Conservation (phyloP, 2,797 vertebrate species). For the Heterohyrax brucei region DNA sequence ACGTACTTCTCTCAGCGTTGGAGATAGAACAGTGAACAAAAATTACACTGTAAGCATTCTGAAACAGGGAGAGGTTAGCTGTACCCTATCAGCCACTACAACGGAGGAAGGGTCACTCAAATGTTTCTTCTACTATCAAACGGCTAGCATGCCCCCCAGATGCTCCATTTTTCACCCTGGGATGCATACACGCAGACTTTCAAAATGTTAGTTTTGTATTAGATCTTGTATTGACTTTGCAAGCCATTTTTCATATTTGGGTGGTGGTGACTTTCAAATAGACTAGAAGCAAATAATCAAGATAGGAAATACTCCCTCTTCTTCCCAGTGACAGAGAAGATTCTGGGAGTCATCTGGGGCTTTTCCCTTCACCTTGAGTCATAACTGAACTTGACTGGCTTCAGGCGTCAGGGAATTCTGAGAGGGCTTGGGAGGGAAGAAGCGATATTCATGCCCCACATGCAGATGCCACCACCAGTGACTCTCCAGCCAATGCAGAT, state of each 20-base stretch:
- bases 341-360: background rate
- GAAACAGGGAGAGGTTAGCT: background rate
- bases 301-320: background rate
- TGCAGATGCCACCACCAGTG: background rate
- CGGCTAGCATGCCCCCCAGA: background rate
- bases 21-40: background rate
- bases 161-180: constrained; percentile 11
- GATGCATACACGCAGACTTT: background rate
- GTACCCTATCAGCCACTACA: background rate
- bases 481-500: background rate
- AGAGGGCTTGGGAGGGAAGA: background rate
- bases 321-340: background rate
- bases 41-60: background rate
- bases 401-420: background rate
- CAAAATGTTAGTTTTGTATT: constrained; percentile 18
- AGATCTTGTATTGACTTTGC: background rate
- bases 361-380: background rate
- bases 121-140: background rate
- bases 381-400: background rate
- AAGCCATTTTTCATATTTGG: background rate
- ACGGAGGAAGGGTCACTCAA: background rate
- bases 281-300: constrained; percentile 29
- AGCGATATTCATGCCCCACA: background rate
- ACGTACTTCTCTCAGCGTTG: background rate
- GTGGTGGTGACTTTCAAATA: background rate